Conservation (phyloP, 1,140 invertebrate species). For the Calycopis cecrops region DNA sequence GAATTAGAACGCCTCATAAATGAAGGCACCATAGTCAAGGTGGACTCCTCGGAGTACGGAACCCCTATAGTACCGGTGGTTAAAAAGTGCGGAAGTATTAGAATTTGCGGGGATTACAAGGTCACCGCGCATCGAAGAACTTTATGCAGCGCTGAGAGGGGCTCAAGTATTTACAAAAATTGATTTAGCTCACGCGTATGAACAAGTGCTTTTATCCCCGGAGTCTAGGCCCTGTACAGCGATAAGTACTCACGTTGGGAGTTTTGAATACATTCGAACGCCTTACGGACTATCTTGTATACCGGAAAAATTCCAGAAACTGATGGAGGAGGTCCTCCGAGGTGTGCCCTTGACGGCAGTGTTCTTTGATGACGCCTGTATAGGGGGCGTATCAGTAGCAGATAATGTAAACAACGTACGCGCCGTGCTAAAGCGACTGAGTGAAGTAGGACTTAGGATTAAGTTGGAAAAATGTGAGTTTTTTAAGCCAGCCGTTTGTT, state of each 20-base stretch:
- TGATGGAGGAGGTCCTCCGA: constrained; percentile 23
- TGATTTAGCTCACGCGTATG: no score
- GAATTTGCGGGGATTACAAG: constrained; percentile 33
- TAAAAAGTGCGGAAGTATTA: constrained; percentile 22
- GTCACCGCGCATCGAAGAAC: constrained; percentile 26
- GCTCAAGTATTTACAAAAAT: constrained; percentile 24
- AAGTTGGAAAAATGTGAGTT: constrained; percentile 34
- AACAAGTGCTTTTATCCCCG: constrained; percentile 7
- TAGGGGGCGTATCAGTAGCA: constrained; percentile 20
- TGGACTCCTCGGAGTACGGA: constrained; percentile 25
- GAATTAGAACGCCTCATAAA: constrained; percentile 23
- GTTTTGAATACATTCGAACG: constrained; percentile 25
- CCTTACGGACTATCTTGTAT: constrained; percentile 24
- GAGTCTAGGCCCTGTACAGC: constrained; percentile 23
- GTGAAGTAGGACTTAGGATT: constrained; percentile 29
- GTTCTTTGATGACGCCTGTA: constrained; percentile 30
- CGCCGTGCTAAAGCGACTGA: constrained; percentile 26
- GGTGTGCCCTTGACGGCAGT: constrained; percentile 25
- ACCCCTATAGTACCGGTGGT: constrained; percentile 35
- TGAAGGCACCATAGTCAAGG: constrained; percentile 26
- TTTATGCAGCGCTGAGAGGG: constrained; percentile 30
- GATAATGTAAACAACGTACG: constrained; percentile 24
- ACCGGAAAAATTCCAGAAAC: constrained; percentile 29
- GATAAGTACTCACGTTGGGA: constrained; percentile 26
- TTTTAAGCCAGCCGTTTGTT: no score